Base-by-base conservation (phyloP, 2,888 invertebrate species). In the Incurvaria masculella region DNA sequence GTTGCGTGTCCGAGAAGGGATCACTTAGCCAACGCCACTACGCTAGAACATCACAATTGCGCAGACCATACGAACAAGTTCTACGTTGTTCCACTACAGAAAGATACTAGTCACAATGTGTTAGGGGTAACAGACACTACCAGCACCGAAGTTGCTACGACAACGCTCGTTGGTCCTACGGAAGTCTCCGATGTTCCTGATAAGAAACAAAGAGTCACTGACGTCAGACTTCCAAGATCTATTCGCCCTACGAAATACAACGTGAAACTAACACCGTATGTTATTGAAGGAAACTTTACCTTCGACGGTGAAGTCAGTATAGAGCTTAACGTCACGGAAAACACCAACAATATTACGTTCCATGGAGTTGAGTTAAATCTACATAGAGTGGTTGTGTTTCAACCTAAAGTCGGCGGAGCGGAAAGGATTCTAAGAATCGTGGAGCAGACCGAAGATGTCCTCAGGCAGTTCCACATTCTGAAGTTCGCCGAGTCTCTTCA, bases 231-330 rank as follows among this genome's bases (percentile, higher is more conserved):
- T 50, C 91, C 92, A 0, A 80, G 68, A 47, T 76, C 84, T 40
- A 70, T 91, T 0, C 68, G 79, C 45, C 92, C 92, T 1, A 73
- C 86, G 41, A 82, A 81, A 21, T 92, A 92, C 61, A 81, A 83
- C 52, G 66, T 92, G 3, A 81, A 83, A 53, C 69, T 92, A 49
- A 82, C 86, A 39, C 92, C 92, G 0, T 87, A 86, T 57, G 81
- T 92, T 49, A 76, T 73, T 59, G 85, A 85, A 60, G 85, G 85
- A 1, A 91, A 91, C 62, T 92, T 91, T 56, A 91, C 88, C 14
- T 91, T 91, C 61, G 75, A 84, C 52, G 92, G 92, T 39, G 83
- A 83, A 66, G 81, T 87, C 1, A 81, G 80, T 57, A 84, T 89
- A 52, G 59, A 79, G 17, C 61, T 92, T 44, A 76, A 82, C 50